These are phyloP conservation scores for Lates japonicus DNA, from an alignment of 2,797 vertebrate genomes.

Conservation along the genomic window DNA sequence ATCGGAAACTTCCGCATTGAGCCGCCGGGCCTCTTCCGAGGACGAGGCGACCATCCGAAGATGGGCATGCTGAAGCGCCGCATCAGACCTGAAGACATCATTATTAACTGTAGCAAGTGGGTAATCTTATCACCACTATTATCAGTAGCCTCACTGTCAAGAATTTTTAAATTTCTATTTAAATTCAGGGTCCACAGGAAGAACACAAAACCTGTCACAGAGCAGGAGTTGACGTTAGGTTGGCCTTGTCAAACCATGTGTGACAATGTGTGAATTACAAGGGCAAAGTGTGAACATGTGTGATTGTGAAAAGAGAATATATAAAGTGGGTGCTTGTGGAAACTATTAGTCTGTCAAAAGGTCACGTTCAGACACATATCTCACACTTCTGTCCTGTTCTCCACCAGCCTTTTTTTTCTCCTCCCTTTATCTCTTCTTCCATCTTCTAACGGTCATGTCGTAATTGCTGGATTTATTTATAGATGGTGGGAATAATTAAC, in stretches of 20 bases:
- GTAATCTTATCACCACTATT: constrained; percentile 52
- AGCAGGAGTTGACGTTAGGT: constrained; percentile 9
- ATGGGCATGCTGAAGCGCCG: constrained; percentile 97
- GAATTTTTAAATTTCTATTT: neutral
- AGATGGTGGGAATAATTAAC: constrained; percentile 37
- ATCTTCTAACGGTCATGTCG: constrained; percentile 44
- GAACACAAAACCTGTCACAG: neutral
- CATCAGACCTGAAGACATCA: constrained; percentile 94
- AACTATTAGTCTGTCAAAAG: neutral
- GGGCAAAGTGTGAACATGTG: neutral
- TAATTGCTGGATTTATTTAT: constrained; percentile 60
- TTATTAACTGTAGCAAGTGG: constrained; percentile 98
- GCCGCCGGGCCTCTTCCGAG: constrained; percentile 94
- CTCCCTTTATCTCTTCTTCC: constrained; percentile 8
- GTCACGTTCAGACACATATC: constrained; percentile 1
- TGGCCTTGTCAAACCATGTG: constrained; percentile 44
- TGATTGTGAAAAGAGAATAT: neutral
- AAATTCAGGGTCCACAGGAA: neutral
- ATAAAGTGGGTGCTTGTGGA: neutral
- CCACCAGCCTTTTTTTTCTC: neutral
- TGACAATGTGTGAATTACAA: neutral
- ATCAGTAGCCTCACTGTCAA: neutral
- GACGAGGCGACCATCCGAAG: constrained; percentile 95
- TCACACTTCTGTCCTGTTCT: constrained; percentile 13
- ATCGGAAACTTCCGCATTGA: constrained; percentile 98